These are phyloP conservation scores for Dermochelys coriacea DNA, from an alignment of 2,797 vertebrate species.

Conservation along the genomic window DNA sequence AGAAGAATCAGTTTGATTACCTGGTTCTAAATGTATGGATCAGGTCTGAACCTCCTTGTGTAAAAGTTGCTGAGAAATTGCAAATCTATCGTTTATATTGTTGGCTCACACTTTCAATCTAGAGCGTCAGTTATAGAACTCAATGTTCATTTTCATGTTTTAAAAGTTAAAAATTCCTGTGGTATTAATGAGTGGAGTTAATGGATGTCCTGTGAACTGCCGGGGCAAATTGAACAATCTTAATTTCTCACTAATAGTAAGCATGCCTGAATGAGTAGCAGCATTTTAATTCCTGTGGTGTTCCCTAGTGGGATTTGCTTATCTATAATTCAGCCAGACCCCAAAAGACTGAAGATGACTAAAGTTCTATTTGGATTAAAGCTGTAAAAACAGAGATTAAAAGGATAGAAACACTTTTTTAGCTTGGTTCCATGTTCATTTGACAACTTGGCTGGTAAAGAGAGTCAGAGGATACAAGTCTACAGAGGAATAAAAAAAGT, in stretches of 20 bases:
- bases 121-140: conserved; percentile 9
- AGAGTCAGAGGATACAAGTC: conserved; percentile 9
- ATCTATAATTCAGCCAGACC: conserved; percentile 29
- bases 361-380: conserved; percentile 51
- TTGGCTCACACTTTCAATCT: background rate
- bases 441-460: conserved; percentile 31
- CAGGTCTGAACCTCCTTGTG: background rate
- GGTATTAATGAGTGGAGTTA: background rate
- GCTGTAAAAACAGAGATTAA: conserved; percentile 47
- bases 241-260: background rate
- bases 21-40: background rate
- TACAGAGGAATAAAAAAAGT: background rate
- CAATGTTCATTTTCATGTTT: background rate
- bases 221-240: background rate
- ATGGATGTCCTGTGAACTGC: background rate
- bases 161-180: background rate
- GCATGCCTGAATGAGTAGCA: background rate
- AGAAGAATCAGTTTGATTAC: background rate
- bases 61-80: conserved; percentile 10
- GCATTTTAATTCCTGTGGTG: background rate
- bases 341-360: background rate
- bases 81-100: background rate
- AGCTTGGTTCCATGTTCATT: conserved; percentile 4
- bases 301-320: conserved; percentile 35
- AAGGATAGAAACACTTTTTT: conserved; percentile 3